These are phyloP conservation scores for Poeciliopsis occidentalis DNA, from an alignment of 2,113 vertebrate species.

Conservation along the genomic window DNA sequence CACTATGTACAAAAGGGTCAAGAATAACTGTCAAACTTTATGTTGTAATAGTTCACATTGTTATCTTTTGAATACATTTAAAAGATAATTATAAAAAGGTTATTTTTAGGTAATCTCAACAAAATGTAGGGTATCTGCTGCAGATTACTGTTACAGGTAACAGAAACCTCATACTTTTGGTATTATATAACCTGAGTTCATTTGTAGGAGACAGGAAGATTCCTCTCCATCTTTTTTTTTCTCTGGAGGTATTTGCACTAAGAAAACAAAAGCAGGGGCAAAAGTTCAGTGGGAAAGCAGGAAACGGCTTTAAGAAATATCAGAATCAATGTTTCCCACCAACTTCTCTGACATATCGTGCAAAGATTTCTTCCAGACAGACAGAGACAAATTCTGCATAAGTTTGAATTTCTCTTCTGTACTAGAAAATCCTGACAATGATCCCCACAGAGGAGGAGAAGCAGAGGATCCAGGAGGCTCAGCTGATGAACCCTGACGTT, in stretches of 20 bases:
- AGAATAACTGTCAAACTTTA: neutral
- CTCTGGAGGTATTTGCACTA: conserved; percentile 24
- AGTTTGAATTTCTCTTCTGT: conserved; percentile 23
- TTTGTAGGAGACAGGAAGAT: conserved; percentile 20
- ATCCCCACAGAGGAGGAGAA: conserved; percentile 97
- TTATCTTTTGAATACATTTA: conserved; percentile 38
- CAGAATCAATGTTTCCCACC: no score
- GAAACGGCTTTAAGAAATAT: conserved; percentile 42
- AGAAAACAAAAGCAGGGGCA: conserved; percentile 37
- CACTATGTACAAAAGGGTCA: no score
- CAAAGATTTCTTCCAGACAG: neutral
- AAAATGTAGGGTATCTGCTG: conserved; percentile 38
- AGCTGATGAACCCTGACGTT: conserved; percentile 90
- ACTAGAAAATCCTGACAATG: conserved; percentile 98
- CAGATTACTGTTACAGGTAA: conserved; percentile 41
- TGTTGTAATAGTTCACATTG: conserved; percentile 29
- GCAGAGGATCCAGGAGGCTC: conserved; percentile 96
- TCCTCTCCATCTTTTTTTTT: conserved; percentile 29
- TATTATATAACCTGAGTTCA: conserved; percentile 55
- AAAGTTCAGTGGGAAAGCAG: conserved; percentile 52
- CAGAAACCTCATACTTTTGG: conserved; percentile 47
- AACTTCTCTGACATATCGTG: neutral
- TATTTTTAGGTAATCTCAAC: conserved; percentile 48
- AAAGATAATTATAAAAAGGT: conserved; percentile 51
- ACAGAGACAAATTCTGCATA: conserved; percentile 2